Evolutionary conservation across 2,888 invertebrate genomes (phyloP).

Genomic region (Nezara viridula): DNA sequence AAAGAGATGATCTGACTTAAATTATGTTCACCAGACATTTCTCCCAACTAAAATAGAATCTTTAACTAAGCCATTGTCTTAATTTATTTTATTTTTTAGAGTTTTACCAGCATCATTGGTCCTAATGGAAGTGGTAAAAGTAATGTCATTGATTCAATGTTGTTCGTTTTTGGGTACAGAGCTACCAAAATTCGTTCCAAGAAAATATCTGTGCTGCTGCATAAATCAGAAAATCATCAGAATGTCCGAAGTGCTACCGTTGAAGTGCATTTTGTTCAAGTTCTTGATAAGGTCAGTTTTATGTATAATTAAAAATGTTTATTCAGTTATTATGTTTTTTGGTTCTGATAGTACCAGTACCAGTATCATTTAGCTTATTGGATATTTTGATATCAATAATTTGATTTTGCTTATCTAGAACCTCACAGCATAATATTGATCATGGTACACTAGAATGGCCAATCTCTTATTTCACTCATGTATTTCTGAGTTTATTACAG

Average conservation of each 20-base stretch:
- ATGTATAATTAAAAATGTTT: neutral
- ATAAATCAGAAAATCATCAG: conserved; percentile 86
- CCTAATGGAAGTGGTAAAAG: conserved; percentile 99
- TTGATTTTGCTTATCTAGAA: too few species aligned
- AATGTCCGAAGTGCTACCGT: conserved; percentile 87
- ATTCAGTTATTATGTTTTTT: neutral
- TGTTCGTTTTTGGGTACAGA: conserved; percentile 98
- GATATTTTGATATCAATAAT: too few species aligned
- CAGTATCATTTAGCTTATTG: too few species aligned
- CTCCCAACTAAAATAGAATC: too few species aligned
- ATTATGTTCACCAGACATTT: too few species aligned
- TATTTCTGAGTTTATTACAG: too few species aligned
- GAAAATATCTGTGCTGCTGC: conserved; percentile 92
- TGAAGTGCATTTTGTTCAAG: conserved; percentile 87
- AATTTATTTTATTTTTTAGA: conserved; percentile 76
- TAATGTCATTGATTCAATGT: conserved; percentile 98
- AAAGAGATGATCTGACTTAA: too few species aligned
- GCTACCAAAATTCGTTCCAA: conserved; percentile 96
- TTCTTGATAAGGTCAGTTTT: conserved; percentile 80
- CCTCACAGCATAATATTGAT: too few species aligned
- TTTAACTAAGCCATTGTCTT: too few species aligned
- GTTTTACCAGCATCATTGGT: conserved; percentile 96
- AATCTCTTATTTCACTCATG: too few species aligned
- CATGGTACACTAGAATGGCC: too few species aligned
- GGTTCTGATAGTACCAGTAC: neutral